phyloP scores from a whole-genome alignment of 1,140 invertebrate species.

The Drosophila pseudoobscura region DNA sequence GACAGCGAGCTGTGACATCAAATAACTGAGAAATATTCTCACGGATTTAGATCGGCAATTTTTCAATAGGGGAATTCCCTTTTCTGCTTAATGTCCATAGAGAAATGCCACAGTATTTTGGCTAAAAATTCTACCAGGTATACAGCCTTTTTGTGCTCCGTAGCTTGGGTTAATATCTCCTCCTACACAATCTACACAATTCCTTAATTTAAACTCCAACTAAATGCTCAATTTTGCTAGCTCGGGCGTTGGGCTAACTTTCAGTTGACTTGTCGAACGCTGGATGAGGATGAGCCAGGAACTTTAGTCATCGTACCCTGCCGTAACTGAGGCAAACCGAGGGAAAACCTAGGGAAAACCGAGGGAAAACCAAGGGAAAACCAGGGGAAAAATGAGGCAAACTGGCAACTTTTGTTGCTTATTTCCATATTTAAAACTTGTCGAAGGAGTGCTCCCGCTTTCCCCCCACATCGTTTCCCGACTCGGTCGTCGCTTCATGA shows the following conservation, averaged over 20 bases:
- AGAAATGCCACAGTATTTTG: not conserved
- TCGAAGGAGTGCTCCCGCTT: constrained; percentile 23
- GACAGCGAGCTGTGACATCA: no score
- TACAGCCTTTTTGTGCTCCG: no score
- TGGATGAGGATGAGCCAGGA: constrained; percentile 58
- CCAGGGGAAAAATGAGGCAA: constrained; percentile 30
- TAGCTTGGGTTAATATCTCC: no score
- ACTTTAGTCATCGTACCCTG: constrained; percentile 41
- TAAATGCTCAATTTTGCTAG: no score
- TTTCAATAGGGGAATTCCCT: constrained; percentile 1
- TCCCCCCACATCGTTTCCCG: constrained; percentile 27
- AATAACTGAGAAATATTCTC: no score
- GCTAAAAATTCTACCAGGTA: no score
- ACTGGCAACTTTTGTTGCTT: constrained; percentile 69
- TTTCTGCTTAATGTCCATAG: not conserved
- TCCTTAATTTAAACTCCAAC: no score
- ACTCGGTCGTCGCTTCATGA: constrained; percentile 44
- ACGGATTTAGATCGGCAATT: no score
- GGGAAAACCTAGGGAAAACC: constrained; percentile 5
- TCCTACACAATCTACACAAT: no score
- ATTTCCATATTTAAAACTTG: constrained; percentile 79
- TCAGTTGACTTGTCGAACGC: constrained; percentile 52
- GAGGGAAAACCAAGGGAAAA: constrained; percentile 7
- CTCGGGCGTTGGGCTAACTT: constrained; percentile 51
- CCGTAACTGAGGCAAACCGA: constrained; percentile 24